Evolutionary conservation across 1,140 invertebrate species (phyloP), one percentile per base, ranked within the genome.

Genomic region (Luehdorfia chinensis): DNA sequence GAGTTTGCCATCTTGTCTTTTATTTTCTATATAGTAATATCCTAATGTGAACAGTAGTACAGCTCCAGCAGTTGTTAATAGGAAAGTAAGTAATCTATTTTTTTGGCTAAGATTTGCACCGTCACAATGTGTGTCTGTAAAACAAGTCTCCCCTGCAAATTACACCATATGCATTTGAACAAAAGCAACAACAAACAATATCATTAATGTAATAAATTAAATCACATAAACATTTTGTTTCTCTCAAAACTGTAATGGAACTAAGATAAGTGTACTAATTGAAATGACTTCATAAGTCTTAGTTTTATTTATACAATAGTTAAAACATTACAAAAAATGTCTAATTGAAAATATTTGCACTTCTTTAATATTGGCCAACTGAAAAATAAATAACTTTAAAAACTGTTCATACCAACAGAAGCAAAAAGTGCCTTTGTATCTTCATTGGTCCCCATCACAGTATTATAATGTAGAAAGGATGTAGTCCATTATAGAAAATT

Each of bases 1-100:
- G 16, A 87, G 66, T 54, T 75, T 71, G 45, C 84, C 73, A 51
- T 88, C 93, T 59, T 91, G 88, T 63, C 90, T 90, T 60, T 87
- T 91, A 68, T 92, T 94, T 77, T 93, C 93, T 55, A 94, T 90
- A 55, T 91, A 92, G 75, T 94, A 93, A 78, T 93, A 93, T 13
- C 92, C 92, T 41, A 94, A 89, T n/a, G 91, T 90, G 63, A 95
- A 94, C 45, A 93, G 71, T 8, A 94, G 72, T 4, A 92, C 90
- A 2, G 91, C 90, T 25, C 89, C 73, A n/a, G 92, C 91, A 32
- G 93, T 92, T 39, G 93, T 90, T 1, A 87, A 41, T 4, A 90
- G 74, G 58, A 87, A 90, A 2, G 89, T 76, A 4, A 89, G 58
- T 1, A 89, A 41, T 1, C 79, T 65, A 46, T 78, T 80, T 32